A percentile compares a stretch with the other conserved stretches of the same genome.
Conservation (phyloP, 2,888 invertebrate genomes). For the Cistogaster globosa region DNA sequence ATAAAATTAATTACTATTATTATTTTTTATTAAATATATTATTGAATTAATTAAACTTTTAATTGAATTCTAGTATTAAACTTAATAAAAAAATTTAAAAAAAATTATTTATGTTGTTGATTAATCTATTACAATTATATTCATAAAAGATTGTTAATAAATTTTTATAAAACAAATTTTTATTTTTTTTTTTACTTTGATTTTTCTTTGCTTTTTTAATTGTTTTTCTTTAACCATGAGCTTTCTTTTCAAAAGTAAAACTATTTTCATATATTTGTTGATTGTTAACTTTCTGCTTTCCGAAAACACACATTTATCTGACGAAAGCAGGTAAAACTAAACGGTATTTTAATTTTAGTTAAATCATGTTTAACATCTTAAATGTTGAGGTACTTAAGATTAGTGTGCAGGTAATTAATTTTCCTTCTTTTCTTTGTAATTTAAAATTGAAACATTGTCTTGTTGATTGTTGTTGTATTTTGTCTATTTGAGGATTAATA, state of each 20-base stretch:
- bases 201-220: neutral
- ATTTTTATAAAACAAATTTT: too few relatives aligned
- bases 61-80: too few relatives aligned
- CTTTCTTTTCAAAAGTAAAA: neutral
- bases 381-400: constrained; percentile 23
- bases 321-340: too few relatives aligned
- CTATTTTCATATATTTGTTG: neutral
- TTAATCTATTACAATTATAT: too few relatives aligned
- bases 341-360: constrained; percentile 1
- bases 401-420: constrained; percentile 17
- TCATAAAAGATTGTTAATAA: too few relatives aligned
- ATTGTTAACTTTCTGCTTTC: constrained; percentile 14
- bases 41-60: too few relatives aligned
- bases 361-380: constrained; percentile 17
- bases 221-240: neutral
- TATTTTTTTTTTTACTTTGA: neutral
- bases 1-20: too few relatives aligned
- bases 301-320: neutral
- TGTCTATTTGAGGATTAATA: constrained; percentile 6
- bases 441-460: neutral
- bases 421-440: neutral
- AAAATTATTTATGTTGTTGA: too few relatives aligned
- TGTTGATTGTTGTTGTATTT: neutral
- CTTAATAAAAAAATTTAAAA: too few relatives aligned
- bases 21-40: too few relatives aligned